A percentile compares a stretch with the other conserved stretches of the same genome.
These are phyloP conservation scores for Chrysogorgia sp. DNA, from an alignment of 92 coral and sea anemone genomes.

Conservation along the genomic window DNA sequence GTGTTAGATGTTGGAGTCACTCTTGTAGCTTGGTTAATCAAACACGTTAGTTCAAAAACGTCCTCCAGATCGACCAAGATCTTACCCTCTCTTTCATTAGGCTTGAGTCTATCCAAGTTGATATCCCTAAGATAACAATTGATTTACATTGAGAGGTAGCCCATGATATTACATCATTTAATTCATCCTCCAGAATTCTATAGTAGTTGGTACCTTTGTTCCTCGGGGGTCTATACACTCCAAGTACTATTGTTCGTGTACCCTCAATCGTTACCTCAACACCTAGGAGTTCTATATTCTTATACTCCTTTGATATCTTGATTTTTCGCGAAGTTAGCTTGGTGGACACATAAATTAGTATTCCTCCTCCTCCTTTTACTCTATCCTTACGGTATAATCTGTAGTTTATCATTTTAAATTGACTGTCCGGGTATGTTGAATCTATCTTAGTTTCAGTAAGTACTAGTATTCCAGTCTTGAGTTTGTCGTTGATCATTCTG, in stretches of 20 bases:
- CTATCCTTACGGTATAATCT: slow-evolving; percentile 55
- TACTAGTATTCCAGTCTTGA: slow-evolving; percentile 44
- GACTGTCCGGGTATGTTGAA: slow-evolving; percentile 52
- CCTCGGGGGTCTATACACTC: slow-evolving; percentile 54
- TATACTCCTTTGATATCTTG: slow-evolving; percentile 39
- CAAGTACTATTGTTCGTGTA: slow-evolving; percentile 30
- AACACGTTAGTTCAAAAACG: too few species aligned
- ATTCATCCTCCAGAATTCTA: too few species aligned
- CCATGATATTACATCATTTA: too few species aligned
- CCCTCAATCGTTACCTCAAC: slow-evolving; percentile 50
- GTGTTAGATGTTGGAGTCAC: too few species aligned
- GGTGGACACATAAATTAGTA: slow-evolving; percentile 43
- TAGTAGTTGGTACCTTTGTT: slow-evolving; percentile 25
- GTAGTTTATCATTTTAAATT: slow-evolving; percentile 42
- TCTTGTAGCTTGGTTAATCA: too few species aligned
- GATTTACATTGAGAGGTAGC: too few species aligned
- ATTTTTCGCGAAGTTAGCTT: slow-evolving; percentile 37
- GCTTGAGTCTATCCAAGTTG: too few species aligned
- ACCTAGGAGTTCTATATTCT: slow-evolving; percentile 47
- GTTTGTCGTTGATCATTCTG: slow-evolving; percentile 52
- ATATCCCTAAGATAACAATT: too few species aligned
- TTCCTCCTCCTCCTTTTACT: slow-evolving; percentile 67
- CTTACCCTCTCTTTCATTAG: too few species aligned
- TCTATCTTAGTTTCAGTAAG: slow-evolving; percentile 67
- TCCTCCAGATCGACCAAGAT: too few species aligned